Base-by-base conservation (phyloP, 2,113 vertebrate species). In the Erythrocercus mccallii region DNA sequence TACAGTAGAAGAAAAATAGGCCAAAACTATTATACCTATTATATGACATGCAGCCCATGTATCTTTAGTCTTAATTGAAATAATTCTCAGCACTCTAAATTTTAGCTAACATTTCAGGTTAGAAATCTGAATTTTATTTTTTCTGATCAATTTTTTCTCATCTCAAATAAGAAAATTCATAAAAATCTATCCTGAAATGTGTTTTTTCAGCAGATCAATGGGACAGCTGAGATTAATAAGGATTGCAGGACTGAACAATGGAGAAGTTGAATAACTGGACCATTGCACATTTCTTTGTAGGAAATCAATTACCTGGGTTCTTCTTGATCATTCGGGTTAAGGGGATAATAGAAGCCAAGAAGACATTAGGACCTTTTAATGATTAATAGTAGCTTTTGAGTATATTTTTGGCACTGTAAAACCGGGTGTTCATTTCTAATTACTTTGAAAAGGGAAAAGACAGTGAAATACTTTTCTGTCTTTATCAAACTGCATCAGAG, bases 311-410 rank as follows among this genome's bases (percentile, higher is more conserved):
- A 40, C 65, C 86, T 57, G 40, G 58, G 44, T 94, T 94, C 68
- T 91, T 83, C 92, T 90, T 93, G 93, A 93, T 96, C 58, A 80
- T 92, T 70, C 24, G 11, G 76, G 90, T 94, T 95, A 93, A 95
- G 85, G 40, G 60, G 64, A 56, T 92, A 88, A 64, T 88, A 90
- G 90, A 81, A 90, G 76, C 86, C 88, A 86, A 83, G 72, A 83
- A 50, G 51, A 71, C 60, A 69, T 54, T 81, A 84, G 69, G 76
- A 90, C 82, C 64, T 96, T 96, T 88, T 56, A 86, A 78, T 92
- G 93, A 95, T 88, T 90, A 77, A 78, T 70, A 68, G 85, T 60
- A 74, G 71, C 64, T 90, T 96, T 86, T 77, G 85, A 80, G 84
- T 91, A 14, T 94, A 66, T 86, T 88, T 91, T 90, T 92, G 76